Evolutionary conservation across 1,140 invertebrate species (phyloP).

Genomic region (Lordiphosa stackelbergi): DNA sequence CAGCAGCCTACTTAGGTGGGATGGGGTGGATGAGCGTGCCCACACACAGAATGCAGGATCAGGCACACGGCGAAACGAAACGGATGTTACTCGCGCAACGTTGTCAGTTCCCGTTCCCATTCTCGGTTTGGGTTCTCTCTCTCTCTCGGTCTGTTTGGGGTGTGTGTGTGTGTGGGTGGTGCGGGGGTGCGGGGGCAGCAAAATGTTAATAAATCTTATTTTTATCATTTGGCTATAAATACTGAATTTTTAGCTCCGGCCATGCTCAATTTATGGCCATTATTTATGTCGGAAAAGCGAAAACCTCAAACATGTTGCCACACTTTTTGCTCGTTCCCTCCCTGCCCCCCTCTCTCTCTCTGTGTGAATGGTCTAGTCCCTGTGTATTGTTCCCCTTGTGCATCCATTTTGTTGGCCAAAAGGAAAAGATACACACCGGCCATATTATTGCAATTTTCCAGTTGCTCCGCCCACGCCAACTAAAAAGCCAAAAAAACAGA

Average conservation of each 20-base stretch:
- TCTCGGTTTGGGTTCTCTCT: constrained; percentile 17
- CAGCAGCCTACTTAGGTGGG: constrained; percentile 25
- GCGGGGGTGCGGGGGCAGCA: constrained; percentile 49
- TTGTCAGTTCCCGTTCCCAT: constrained; percentile 26
- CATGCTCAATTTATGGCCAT: constrained; percentile 77
- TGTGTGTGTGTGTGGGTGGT: constrained; percentile 29
- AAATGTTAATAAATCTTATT: constrained; percentile 78
- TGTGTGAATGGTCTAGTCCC: constrained; percentile 4
- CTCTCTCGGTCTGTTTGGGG: constrained; percentile 20
- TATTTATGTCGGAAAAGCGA: constrained; percentile 77
- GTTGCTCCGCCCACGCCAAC: constrained; percentile 66
- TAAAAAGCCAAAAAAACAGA: constrained; percentile 44
- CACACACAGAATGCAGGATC: constrained; percentile 45
- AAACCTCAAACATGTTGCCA: constrained; percentile 75
- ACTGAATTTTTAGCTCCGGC: constrained; percentile 77
- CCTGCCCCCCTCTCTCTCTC: not conserved
- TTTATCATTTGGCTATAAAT: constrained; percentile 78
- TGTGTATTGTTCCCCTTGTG: constrained; percentile 31
- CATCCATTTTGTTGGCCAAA: constrained; percentile 67
- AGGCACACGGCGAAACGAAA: constrained; percentile 55
- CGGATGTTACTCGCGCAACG: constrained; percentile 59
- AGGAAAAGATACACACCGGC: constrained; percentile 56
- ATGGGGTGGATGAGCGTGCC: not conserved
- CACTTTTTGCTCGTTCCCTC: constrained; percentile 50
- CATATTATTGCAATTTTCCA: constrained; percentile 76